Evolutionary conservation across 1,140 invertebrate genomes (phyloP).

Genomic region (Gryon sp.): DNA sequence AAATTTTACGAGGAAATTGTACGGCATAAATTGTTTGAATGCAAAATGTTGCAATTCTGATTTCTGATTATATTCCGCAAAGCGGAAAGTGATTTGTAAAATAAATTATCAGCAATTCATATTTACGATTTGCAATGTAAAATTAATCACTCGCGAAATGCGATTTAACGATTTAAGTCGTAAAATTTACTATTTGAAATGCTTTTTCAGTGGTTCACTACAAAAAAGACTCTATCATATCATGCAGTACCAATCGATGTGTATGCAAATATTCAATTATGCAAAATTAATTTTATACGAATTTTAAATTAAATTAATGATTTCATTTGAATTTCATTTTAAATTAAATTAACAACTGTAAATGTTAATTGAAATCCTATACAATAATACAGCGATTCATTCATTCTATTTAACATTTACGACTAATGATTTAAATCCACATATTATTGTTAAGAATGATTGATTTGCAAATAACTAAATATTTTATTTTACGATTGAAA

Average conservation of each 20-base stretch:
- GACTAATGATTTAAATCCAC: too few species aligned
- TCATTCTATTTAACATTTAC: too few species aligned
- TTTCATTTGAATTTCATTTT: too few species aligned
- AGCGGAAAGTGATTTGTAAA: conserved; percentile 31
- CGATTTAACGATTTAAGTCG: neutral
- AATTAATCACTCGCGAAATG: neutral
- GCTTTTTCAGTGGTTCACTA: neutral
- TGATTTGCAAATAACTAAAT: too few species aligned
- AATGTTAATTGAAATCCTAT: too few species aligned
- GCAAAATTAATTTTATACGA: too few species aligned
- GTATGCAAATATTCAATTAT: too few species aligned
- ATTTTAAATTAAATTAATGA: too few species aligned
- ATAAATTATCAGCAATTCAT: conserved; percentile 17
- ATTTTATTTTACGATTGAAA: conserved; percentile 22
- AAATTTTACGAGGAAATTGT: conserved; percentile 24
- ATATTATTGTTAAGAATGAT: too few species aligned
- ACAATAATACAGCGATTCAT: too few species aligned
- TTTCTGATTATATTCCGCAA: conserved; percentile 24
- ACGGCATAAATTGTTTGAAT: neutral
- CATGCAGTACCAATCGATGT: neutral
- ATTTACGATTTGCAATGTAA: conserved; percentile 10
- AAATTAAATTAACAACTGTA: too few species aligned
- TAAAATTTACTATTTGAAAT: neutral
- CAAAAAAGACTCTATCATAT: neutral
- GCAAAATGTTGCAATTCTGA: conserved; percentile 3